A percentile compares a stretch with the other conserved stretches of the same genome.
Conservation (phyloP, 2,888 invertebrate genomes). For the Euspilapteryx auroguttella region DNA sequence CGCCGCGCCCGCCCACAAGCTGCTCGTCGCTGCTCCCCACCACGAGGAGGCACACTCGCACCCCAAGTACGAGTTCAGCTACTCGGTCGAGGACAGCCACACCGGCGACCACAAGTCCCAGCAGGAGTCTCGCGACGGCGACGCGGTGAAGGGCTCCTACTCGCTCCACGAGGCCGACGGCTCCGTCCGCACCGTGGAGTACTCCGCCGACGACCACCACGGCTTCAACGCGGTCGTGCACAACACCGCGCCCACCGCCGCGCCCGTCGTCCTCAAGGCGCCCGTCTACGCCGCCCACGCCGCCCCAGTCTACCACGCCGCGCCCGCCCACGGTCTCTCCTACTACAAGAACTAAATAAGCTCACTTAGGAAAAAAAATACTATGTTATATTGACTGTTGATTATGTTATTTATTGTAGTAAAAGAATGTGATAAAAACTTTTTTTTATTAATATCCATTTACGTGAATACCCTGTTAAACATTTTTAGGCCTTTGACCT, state of each 20-base stretch:
- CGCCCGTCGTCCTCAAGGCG: conserved; percentile 14
- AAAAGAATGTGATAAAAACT: not conserved
- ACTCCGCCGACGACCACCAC: conserved; percentile 41
- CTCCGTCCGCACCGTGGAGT: conserved; percentile 48
- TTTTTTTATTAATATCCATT: not conserved
- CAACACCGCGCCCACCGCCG: conserved; percentile 14
- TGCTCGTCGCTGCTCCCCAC: conserved; percentile 7
- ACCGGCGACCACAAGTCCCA: conserved; percentile 53
- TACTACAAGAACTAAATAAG: too few species aligned
- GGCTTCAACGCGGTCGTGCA: conserved; percentile 33
- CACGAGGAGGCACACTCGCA: conserved; percentile 14
- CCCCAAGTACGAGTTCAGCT: conserved; percentile 45
- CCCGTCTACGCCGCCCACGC: too few species aligned
- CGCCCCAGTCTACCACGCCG: too few species aligned
- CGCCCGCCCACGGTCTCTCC: too few species aligned
- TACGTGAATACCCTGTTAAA: too few species aligned
- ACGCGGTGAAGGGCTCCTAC: conserved; percentile 59
- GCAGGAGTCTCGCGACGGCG: conserved; percentile 45
- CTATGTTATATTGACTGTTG: too few species aligned
- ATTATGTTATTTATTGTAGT: conserved; percentile 3
- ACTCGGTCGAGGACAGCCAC: conserved; percentile 42
- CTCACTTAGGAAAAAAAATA: too few species aligned
- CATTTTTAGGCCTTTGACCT: too few species aligned
- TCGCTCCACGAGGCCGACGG: conserved; percentile 51
- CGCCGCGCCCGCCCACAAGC: conserved; percentile 13